These are phyloP conservation scores for Nephila pilipes DNA, from an alignment of 1,140 invertebrate genomes.

Conservation along the genomic window DNA sequence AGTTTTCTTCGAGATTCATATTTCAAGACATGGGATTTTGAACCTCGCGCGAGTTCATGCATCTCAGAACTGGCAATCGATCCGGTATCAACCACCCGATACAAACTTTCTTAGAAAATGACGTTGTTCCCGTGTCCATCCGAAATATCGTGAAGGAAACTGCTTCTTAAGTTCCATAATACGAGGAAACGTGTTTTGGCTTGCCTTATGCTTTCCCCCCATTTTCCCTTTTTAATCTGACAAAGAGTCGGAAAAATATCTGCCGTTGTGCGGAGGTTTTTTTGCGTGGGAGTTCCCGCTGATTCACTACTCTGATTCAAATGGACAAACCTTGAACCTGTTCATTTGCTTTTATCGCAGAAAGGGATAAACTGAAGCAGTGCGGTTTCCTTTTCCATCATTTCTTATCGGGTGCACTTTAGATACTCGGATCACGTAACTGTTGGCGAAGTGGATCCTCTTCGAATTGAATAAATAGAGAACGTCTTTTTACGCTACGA, in stretches of 20 bases:
- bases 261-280: slow-evolving; percentile 21
- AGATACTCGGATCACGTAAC: not conserved
- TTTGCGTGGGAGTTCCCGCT: not conserved
- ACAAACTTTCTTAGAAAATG: not conserved
- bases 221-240: not conserved
- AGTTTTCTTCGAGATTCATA: not conserved
- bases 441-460: not conserved
- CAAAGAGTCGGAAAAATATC: not conserved
- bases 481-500: not conserved
- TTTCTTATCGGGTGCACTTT: not conserved
- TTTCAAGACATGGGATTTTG: not conserved
- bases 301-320: not conserved
- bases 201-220: not conserved
- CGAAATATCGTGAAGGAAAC: not conserved
- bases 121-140: not conserved
- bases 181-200: not conserved
- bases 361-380: not conserved
- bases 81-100: not conserved
- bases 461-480: slow-evolving; percentile 1
- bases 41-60: not conserved
- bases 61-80: not conserved
- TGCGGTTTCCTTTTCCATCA: slow-evolving; percentile 24
- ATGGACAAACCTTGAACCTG: slow-evolving; percentile 23
- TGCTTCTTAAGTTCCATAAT: not conserved
- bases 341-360: slow-evolving; percentile 6